phyloP scores from a whole-genome alignment of 2,888 invertebrate genomes.

The Cepaea hortensis region DNA sequence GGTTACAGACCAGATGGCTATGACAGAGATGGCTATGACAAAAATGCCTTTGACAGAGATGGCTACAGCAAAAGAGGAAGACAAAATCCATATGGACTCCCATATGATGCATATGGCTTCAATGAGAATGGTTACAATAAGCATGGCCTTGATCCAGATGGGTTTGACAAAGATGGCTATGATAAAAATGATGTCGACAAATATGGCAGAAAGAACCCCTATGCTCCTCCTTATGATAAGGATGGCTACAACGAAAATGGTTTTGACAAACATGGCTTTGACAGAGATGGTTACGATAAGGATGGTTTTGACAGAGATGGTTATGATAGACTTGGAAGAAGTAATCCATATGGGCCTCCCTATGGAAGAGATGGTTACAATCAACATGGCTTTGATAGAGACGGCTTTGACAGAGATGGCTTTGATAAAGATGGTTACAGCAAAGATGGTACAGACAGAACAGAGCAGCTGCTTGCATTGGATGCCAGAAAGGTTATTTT shows the following conservation, averaged over 20 bases:
- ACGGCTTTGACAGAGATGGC: conserved; percentile 25
- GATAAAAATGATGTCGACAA: conserved; percentile 8
- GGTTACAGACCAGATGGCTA: neutral
- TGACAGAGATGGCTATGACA: conserved; percentile 28
- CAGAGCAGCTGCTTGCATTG: too few species aligned
- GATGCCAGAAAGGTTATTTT: neutral
- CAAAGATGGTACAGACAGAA: conserved; percentile 26
- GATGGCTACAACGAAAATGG: conserved; percentile 16
- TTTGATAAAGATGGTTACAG: conserved; percentile 30
- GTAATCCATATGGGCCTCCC: conserved; percentile 15
- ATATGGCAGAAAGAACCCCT: conserved; percentile 7
- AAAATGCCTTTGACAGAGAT: conserved; percentile 18
- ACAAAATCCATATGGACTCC: conserved; percentile 8
- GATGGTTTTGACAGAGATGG: conserved; percentile 33
- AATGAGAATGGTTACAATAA: conserved; percentile 17
- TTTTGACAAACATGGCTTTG: conserved; percentile 16
- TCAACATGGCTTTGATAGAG: conserved; percentile 8
- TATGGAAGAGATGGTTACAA: conserved; percentile 15
- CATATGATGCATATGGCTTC: conserved; percentile 8
- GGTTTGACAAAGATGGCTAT: conserved; percentile 17
- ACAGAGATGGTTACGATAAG: conserved; percentile 33
- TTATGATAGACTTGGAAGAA: neutral
- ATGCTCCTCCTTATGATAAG: conserved; percentile 13
- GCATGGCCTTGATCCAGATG: conserved; percentile 20
- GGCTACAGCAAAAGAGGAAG: conserved; percentile 8